A percentile compares a stretch with the other conserved stretches of the same genome.
These are phyloP conservation scores for Macroteleia sp. DNA, from an alignment of 2,888 invertebrate species.

Conservation along the genomic window DNA sequence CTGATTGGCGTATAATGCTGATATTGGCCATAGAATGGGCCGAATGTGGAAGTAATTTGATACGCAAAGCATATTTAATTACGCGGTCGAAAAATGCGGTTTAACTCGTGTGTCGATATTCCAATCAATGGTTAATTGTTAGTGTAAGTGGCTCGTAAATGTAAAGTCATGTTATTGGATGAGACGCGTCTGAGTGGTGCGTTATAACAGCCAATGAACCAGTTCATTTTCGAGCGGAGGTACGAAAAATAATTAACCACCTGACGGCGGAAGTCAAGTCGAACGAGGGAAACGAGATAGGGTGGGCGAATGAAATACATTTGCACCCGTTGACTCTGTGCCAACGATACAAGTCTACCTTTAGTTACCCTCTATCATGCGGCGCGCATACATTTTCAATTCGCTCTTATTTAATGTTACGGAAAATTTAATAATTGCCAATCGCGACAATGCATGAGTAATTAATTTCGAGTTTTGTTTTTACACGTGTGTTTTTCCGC, in stretches of 20 bases:
- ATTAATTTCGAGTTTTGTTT: too few species aligned
- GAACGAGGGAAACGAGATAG: constrained; percentile 23
- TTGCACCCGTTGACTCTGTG: constrained; percentile 3
- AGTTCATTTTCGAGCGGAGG: constrained; percentile 42
- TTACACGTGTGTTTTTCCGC: too few species aligned
- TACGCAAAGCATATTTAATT: constrained; percentile 9
- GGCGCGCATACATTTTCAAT: too few species aligned
- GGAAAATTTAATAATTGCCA: too few species aligned
- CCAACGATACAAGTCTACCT: too few species aligned
- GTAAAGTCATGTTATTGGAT: constrained; percentile 25
- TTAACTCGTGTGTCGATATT: neutral
- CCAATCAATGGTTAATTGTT: constrained; percentile 32
- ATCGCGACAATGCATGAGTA: too few species aligned
- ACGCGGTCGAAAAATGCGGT: constrained; percentile 2
- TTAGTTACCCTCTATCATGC: too few species aligned
- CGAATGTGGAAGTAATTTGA: constrained; percentile 11
- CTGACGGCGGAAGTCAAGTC: constrained; percentile 33
- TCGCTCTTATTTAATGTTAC: too few species aligned
- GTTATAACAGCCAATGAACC: constrained; percentile 12
- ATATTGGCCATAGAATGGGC: too few species aligned
- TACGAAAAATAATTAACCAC: constrained; percentile 49
- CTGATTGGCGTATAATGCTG: too few species aligned
- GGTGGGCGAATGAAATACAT: constrained; percentile 26
- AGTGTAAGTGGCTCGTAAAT: constrained; percentile 25
- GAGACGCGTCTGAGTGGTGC: constrained; percentile 17